Evolutionary conservation across 2,113 vertebrate genomes (phyloP).

Genomic region (Pungitius pungitius): DNA sequence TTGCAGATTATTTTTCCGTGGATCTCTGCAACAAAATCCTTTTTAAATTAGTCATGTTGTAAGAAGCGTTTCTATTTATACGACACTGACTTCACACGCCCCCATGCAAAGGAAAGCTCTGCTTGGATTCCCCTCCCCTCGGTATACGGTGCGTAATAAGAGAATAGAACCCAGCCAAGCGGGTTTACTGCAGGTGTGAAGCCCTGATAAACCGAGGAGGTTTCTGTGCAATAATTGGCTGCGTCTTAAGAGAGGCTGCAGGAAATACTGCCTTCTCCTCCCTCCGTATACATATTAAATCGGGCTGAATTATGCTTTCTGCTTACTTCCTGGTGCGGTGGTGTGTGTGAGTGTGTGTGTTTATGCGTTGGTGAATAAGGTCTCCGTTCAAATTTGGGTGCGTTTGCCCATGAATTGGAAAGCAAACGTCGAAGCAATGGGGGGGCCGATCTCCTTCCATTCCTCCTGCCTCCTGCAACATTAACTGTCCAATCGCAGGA

Average conservation of each 20-base stretch:
- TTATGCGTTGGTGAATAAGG: slow-evolving; percentile 12
- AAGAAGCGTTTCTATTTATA: background rate
- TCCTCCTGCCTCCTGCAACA: slow-evolving; percentile 60
- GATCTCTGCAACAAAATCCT: background rate
- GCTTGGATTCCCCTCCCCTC: slow-evolving; percentile 7
- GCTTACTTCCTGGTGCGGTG: slow-evolving; percentile 3
- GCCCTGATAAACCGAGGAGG: slow-evolving; percentile 53
- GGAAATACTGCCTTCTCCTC: slow-evolving; percentile 29
- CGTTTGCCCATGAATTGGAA: slow-evolving; percentile 38
- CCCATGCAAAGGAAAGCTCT: slow-evolving; percentile 10
- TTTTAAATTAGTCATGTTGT: background rate
- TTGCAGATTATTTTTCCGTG: background rate
- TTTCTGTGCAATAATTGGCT: slow-evolving; percentile 50
- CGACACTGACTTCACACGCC: background rate
- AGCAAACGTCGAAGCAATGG: slow-evolving; percentile 40
- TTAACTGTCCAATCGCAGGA: slow-evolving; percentile 67
- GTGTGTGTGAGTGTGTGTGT: slow-evolving; percentile 6
- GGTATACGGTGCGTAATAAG: slow-evolving; percentile 29
- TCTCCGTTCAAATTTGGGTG: background rate
- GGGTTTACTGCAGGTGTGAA: slow-evolving; percentile 63
- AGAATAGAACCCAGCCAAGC: slow-evolving; percentile 30
- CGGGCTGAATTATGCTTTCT: slow-evolving; percentile 29
- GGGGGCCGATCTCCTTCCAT: slow-evolving; percentile 43
- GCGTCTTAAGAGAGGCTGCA: slow-evolving; percentile 29
- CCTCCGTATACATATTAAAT: slow-evolving; percentile 55